Percentiles rank a stretch among this genome's conserved stretches.
Conservation (phyloP, 2,888 invertebrate genomes). For the Cheilosia urbana region DNA sequence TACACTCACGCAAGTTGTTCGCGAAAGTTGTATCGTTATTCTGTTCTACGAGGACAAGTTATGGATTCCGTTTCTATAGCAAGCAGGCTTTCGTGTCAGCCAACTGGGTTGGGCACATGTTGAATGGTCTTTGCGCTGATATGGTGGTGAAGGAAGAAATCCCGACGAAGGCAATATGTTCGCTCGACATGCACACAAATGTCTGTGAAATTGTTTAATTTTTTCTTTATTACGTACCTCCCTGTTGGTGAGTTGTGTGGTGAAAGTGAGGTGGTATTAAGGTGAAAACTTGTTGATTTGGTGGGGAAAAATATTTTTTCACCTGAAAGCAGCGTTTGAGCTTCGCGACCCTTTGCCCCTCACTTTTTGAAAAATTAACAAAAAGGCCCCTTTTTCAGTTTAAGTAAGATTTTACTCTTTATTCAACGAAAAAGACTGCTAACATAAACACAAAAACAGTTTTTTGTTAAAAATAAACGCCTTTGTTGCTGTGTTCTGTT, state of each 20-base stretch:
- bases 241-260: not conserved
- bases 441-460: too few relatives aligned
- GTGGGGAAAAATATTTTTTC: slow-evolving; percentile 10
- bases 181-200: slow-evolving; percentile 30
- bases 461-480: too few relatives aligned
- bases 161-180: slow-evolving; percentile 34
- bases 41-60: slow-evolving; percentile 31
- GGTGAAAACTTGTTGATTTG: slow-evolving; percentile 44
- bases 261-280: not conserved
- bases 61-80: slow-evolving; percentile 8
- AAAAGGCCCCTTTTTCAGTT: too few relatives aligned
- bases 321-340: too few relatives aligned
- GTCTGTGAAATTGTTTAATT: slow-evolving; percentile 55
- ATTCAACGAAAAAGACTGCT: too few relatives aligned
- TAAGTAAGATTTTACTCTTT: too few relatives aligned
- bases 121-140: slow-evolving; percentile 36
- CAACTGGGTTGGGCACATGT: slow-evolving; percentile 35
- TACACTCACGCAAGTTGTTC: slow-evolving; percentile 62
- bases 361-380: too few relatives aligned
- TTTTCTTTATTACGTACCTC: slow-evolving; percentile 7
- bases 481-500: too few relatives aligned
- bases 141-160: slow-evolving; percentile 39
- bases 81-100: not conserved
- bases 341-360: too few relatives aligned
- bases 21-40: slow-evolving; percentile 53